Conservation (phyloP, 2,113 vertebrate species). For the Cettia cetti region DNA sequence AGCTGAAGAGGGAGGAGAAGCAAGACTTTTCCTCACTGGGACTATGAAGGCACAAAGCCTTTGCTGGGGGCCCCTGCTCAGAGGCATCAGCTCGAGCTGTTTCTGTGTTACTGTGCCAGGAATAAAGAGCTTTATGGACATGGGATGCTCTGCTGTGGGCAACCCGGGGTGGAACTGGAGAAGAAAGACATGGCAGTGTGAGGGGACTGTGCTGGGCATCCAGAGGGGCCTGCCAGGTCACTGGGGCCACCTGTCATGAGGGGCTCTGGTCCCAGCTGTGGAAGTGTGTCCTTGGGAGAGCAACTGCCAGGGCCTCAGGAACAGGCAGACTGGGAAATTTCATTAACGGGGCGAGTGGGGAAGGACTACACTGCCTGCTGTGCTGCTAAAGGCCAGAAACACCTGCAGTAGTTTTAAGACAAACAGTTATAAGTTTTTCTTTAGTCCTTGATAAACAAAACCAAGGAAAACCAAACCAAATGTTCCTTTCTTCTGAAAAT, state of each 20-base stretch:
- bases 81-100: neutral
- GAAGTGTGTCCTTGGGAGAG: neutral
- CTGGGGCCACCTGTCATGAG: rapidly evolving
- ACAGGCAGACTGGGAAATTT: neutral
- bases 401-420: neutral
- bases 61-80: neutral
- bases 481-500: neutral
- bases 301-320: neutral
- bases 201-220: neutral
- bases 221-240: rapidly evolving
- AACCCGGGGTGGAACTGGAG: rapidly evolving
- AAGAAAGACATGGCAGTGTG: neutral
- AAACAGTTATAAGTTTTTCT: neutral
- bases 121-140: neutral
- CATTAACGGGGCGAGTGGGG: rapidly evolving
- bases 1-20: neutral
- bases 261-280: neutral
- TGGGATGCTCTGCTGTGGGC: neutral
- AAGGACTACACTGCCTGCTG: neutral
- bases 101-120: neutral
- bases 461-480: neutral
- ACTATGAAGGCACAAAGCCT: neutral
- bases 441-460: neutral
- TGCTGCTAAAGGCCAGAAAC: neutral
- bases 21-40: rapidly evolving